Percentiles rank a stretch among this genome's conserved stretches.
Conservation (phyloP, 2,797 vertebrate species). For the Valencia hispanica region DNA sequence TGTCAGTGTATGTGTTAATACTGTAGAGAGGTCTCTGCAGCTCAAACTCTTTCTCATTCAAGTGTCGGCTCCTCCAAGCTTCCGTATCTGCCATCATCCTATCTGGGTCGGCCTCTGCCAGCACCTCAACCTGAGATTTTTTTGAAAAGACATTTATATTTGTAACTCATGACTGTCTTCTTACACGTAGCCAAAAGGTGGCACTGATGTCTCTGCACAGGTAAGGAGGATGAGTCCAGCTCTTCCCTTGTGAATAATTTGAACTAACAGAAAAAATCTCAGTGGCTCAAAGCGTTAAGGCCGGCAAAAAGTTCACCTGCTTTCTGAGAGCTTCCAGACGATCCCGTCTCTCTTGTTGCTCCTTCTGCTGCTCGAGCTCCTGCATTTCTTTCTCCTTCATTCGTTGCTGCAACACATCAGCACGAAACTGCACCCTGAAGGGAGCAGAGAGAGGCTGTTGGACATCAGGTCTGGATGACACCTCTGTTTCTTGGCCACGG, state of each 20-base stretch:
- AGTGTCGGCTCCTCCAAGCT: conserved; percentile 82
- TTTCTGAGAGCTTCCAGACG: conserved; percentile 85
- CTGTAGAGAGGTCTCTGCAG: conserved; percentile 89
- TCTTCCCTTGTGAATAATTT: conserved; percentile 27
- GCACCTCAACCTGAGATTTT: conserved; percentile 83
- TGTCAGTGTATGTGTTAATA: conserved; percentile 88
- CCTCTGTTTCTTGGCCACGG: conserved; percentile 32
- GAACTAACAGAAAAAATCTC: conserved; percentile 38
- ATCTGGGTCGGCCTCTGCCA: conserved; percentile 84
- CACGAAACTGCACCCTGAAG: conserved; percentile 86
- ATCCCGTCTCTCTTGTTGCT: conserved; percentile 75
- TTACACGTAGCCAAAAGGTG: conserved; percentile 60
- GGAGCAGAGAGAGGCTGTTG: conserved; percentile 35
- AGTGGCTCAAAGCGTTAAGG: conserved; percentile 29
- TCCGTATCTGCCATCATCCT: conserved; percentile 89
- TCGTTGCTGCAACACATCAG: conserved; percentile 74
- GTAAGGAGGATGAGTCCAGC: conserved; percentile 5
- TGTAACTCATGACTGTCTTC: conserved; percentile 17
- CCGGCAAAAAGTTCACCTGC: conserved; percentile 82
- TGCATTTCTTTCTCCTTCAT: conserved; percentile 75
- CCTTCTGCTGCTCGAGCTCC: conserved; percentile 73
- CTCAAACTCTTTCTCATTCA: conserved; percentile 76
- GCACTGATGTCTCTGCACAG: conserved; percentile 63
- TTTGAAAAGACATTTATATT: conserved; percentile 2
- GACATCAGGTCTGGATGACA: conserved; percentile 41